Evolutionary conservation across 2,888 invertebrate genomes (phyloP), one percentile per base, ranked within the genome.

Genomic region (Embidobia sp.): DNA sequence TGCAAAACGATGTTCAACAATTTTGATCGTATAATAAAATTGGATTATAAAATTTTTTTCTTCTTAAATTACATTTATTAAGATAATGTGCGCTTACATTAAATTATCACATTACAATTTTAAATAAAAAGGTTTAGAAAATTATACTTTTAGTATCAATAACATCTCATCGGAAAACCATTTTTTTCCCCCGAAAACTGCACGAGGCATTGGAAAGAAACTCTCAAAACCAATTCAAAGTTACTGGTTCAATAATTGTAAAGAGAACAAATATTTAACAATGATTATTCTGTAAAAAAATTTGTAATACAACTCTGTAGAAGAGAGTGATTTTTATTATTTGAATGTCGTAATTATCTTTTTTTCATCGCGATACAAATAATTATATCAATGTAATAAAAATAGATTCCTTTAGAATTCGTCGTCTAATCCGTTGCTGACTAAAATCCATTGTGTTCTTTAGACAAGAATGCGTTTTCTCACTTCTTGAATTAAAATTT

Each of bases 81-180:
- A 61, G 35, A 48, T 11, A 19, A 42, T 66, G 64, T 66, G 64
- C 64, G 64, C 26, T 66, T 53, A 26, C 6, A n/a, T n/a, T n/a
- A 16, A 44, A 26, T 13, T 33, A 66, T 35, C n/a, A 48, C 35
- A 29, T 51, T 42, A 15, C 33, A n/a, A 33, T 29, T 57, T 44
- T 10, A 4, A 3, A 22, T 22, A 22, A 22, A 22, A 22, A 4
- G 6, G 22, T 22, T 22, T 22, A 22, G 3, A 22, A 22, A n/a
- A n/a, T n/a, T n/a, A n/a, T n/a, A n/a, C n/a, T n/a, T n/a, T n/a
- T n/a, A n/a, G n/a, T n/a, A n/a, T n/a, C n/a, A n/a, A 27, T n/a
- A 26, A n/a, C 1, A 3, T 26, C n/a, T 46, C 16, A 27, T 19
- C 10, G 6, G 27, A 48, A 48, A 15, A 8, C 5, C 0, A 7